A percentile compares a stretch with the other conserved stretches of the same genome.
Evolutionary conservation across 2,797 vertebrate species (phyloP).

Genomic region (Hippocampus kuda): DNA sequence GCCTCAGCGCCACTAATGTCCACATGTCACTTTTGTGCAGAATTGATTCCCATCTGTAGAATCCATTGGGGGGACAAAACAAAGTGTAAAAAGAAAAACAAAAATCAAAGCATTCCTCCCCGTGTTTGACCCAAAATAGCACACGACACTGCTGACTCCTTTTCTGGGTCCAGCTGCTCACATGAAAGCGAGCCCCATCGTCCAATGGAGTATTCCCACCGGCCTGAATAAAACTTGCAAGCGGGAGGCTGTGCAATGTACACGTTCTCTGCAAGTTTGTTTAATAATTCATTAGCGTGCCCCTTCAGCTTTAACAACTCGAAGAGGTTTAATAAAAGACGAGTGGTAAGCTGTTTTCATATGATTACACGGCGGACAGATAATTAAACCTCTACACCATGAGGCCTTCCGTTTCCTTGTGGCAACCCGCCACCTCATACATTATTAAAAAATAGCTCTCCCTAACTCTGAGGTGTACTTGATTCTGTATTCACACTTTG

Average conservation of each 20-base stretch:
- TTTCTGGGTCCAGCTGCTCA: constrained; percentile 15
- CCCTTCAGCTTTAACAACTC: constrained; percentile 50
- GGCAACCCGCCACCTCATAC: constrained; percentile 48
- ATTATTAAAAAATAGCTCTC: constrained; percentile 55
- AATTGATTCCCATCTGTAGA: constrained; percentile 38
- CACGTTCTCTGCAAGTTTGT: constrained; percentile 35
- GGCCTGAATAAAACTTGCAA: constrained; percentile 32
- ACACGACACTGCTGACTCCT: constrained; percentile 20
- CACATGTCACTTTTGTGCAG: constrained; percentile 29
- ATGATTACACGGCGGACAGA: constrained; percentile 55
- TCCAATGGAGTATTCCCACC: constrained; percentile 24
- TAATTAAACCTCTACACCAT: constrained; percentile 63
- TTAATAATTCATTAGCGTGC: constrained; percentile 58
- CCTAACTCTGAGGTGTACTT: constrained; percentile 20
- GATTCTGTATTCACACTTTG: constrained; percentile 12
- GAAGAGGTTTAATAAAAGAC: constrained; percentile 55
- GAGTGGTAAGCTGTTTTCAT: constrained; percentile 54
- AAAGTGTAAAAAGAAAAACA: constrained; percentile 18
- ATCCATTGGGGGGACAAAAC: constrained; percentile 27
- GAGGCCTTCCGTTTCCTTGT: constrained; percentile 51
- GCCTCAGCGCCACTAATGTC: constrained; percentile 24
- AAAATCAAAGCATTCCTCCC: constrained; percentile 36
- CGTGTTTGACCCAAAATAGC: constrained; percentile 37
- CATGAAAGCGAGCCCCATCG: constrained; percentile 26
- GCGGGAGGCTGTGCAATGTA: constrained; percentile 24